Conservation (phyloP, 2,888 invertebrate genomes). For the Xestia xanthographa region DNA sequence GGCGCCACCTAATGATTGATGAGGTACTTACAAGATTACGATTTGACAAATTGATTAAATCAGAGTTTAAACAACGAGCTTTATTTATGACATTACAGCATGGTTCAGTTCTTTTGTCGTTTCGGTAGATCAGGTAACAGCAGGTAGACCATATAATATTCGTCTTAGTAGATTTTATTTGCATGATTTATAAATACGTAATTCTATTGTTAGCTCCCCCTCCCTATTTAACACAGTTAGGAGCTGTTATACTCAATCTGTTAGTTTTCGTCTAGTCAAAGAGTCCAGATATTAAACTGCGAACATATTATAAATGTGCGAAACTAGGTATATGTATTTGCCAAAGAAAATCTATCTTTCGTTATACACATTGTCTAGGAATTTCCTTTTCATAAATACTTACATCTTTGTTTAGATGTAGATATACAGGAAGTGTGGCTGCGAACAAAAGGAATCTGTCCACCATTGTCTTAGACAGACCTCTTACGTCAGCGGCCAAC, state of each 20-base stretch:
- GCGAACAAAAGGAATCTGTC: constrained; percentile 50
- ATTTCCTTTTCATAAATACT: constrained; percentile 24
- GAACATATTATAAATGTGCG: too few relatives aligned
- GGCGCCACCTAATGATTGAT: constrained; percentile 30
- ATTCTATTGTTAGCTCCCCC: background rate
- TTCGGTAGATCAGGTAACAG: background rate
- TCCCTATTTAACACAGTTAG: too few relatives aligned
- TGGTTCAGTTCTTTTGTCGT: background rate
- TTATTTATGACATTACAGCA: background rate
- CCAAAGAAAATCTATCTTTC: constrained; percentile 26
- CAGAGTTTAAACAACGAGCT: background rate
- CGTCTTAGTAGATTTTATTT: background rate
- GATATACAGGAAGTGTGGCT: constrained; percentile 39
- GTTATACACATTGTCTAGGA: constrained; percentile 21
- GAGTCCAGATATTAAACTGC: background rate
- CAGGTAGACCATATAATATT: background rate
- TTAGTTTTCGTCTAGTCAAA: background rate
- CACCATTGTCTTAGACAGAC: constrained; percentile 48
- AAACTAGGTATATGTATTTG: background rate
- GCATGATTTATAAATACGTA: background rate
- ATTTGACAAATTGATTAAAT: constrained; percentile 12
- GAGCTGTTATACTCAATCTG: too few relatives aligned
- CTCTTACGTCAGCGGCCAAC: constrained; percentile 17
- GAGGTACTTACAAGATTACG: constrained; percentile 1
- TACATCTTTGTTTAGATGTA: constrained; percentile 20